Percentiles rank a stretch among this genome's conserved stretches.
These are phyloP conservation scores for Morpho helenor DNA, from an alignment of 2,888 invertebrate genomes.

Conservation along the genomic window DNA sequence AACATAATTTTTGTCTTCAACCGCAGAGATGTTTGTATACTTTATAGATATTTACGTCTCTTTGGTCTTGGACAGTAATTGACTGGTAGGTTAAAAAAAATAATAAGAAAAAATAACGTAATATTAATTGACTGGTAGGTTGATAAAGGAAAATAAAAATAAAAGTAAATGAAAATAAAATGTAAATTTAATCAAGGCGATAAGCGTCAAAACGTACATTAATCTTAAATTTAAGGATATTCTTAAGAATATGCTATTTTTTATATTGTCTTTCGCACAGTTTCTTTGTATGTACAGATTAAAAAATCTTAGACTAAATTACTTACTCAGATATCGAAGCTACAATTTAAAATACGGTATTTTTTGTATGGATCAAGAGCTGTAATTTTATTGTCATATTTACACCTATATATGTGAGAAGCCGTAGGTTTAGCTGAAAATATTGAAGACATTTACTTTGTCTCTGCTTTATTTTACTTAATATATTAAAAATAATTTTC, in stretches of 20 bases:
- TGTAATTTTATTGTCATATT: no score
- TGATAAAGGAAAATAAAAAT: constrained; percentile 41
- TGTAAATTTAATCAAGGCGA: constrained; percentile 29
- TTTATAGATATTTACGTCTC: neutral
- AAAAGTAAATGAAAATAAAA: constrained; percentile 31
- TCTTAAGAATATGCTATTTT: constrained; percentile 23
- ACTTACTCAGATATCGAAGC: no score
- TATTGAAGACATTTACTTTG: no score
- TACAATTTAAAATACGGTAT: no score
- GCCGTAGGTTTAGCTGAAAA: no score
- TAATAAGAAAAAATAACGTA: constrained; percentile 34
- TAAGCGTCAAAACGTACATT: constrained; percentile 14
- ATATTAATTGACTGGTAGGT: constrained; percentile 72
- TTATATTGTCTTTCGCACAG: constrained; percentile 62
- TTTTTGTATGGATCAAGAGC: no score
- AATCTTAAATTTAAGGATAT: neutral
- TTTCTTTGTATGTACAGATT: constrained; percentile 33
- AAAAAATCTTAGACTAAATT: constrained; percentile 19
- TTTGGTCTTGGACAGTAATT: constrained; percentile 46
- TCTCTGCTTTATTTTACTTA: no score
- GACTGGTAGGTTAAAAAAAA: constrained; percentile 63
- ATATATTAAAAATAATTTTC: no score
- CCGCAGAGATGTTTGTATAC: constrained; percentile 10
- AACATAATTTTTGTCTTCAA: constrained; percentile 39
- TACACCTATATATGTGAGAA: no score